Percentiles rank a stretch among this genome's conserved stretches.
Conservation (phyloP, 2,113 vertebrate genomes). For the Pomatorhinus ruficollis region DNA sequence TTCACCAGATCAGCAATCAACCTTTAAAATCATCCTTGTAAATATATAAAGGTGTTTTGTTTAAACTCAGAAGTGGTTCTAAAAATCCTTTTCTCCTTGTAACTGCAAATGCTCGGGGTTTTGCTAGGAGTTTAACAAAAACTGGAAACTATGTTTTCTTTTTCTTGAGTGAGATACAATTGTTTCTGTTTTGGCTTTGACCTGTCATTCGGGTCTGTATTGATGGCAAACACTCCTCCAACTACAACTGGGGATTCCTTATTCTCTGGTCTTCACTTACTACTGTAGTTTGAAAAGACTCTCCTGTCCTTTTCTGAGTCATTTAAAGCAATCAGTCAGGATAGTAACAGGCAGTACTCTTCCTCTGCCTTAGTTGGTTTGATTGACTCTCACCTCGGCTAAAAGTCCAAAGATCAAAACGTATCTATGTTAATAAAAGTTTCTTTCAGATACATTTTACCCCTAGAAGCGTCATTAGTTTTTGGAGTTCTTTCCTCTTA, state of each 20-base stretch:
- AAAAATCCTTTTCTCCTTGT: not conserved
- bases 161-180: not conserved
- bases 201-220: not conserved
- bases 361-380: not conserved
- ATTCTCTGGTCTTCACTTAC: not conserved
- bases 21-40: not conserved
- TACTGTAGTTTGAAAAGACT: not conserved
- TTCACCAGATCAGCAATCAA: not conserved
- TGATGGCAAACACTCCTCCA: not conserved
- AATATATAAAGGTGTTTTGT: not conserved
- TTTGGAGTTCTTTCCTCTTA: not conserved
- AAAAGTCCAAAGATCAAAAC: not conserved
- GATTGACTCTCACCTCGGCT: not conserved
- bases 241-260: not conserved
- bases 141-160: not conserved
- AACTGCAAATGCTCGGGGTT: not conserved
- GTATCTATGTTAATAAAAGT: not conserved
- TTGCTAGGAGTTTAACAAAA: not conserved
- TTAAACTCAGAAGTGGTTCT: not conserved
- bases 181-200: not conserved
- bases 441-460: not conserved
- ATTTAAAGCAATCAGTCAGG: not conserved
- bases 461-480: not conserved
- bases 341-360: not conserved
- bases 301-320: not conserved